Conservation (phyloP, 2,113 vertebrate genomes). For the Phalacrocorax carbo region DNA sequence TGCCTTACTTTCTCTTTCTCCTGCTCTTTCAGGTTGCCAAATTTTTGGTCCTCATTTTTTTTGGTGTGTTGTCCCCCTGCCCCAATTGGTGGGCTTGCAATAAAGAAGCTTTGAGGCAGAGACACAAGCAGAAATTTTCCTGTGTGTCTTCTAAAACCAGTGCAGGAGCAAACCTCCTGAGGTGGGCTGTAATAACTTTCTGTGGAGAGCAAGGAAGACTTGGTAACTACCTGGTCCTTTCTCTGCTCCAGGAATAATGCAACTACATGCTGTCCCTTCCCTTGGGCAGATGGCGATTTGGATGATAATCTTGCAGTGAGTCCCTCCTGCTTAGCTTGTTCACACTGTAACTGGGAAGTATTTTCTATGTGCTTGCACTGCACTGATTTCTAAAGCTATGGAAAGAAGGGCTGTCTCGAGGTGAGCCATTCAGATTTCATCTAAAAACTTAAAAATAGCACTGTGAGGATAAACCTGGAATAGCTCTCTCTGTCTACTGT, state of each 20-base stretch:
- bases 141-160: neutral
- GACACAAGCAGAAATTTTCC: neutral
- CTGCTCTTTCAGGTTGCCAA: neutral
- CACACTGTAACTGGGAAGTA: neutral
- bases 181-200: neutral
- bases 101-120: neutral
- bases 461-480: neutral
- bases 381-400: neutral
- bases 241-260: conserved; percentile 16
- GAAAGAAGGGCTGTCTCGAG: neutral
- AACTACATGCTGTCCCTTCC: conserved; percentile 6
- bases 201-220: neutral
- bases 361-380: neutral
- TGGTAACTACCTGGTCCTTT: neutral
- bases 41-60: neutral
- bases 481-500: conserved; percentile 25
- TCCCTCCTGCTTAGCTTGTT: neutral
- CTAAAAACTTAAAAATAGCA: conserved; percentile 49
- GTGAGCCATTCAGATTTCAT: conserved; percentile 21
- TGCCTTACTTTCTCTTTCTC: neutral
- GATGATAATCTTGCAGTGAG: neutral
- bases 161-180: neutral
- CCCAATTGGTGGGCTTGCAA: neutral
- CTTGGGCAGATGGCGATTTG: conserved; percentile 12
- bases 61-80: neutral